phyloP scores from a whole-genome alignment of 2,797 vertebrate species.

The Chromobotia macracanthus region DNA sequence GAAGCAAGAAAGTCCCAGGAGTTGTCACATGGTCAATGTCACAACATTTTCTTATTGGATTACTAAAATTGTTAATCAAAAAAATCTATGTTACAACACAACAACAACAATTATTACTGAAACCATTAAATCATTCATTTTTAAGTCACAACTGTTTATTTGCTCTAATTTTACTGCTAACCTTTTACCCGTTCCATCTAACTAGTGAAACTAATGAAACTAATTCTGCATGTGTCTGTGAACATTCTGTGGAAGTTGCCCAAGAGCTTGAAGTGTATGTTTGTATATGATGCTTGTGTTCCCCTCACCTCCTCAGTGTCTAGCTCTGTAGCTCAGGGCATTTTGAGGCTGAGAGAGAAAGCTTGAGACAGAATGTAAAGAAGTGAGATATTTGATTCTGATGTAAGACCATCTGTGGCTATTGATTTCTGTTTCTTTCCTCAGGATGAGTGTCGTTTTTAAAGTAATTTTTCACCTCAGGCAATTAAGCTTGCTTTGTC shows the following conservation, averaged over 20 bases:
- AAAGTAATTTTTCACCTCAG: slow-evolving; percentile 41
- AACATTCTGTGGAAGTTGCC: background rate
- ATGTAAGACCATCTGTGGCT: slow-evolving; percentile 51
- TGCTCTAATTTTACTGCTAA: background rate
- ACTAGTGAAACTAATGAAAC: background rate
- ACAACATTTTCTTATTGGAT: background rate
- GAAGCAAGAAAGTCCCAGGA: background rate
- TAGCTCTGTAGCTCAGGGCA: slow-evolving; percentile 43
- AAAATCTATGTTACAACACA: too few relatives aligned
- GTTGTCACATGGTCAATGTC: background rate
- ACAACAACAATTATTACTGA: too few relatives aligned
- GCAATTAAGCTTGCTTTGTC: slow-evolving; percentile 18
- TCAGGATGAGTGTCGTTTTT: slow-evolving; percentile 26
- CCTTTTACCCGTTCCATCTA: slow-evolving; percentile 10
- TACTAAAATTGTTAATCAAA: too few relatives aligned
- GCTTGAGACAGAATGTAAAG: slow-evolving; percentile 50
- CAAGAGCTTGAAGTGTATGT: slow-evolving; percentile 18
- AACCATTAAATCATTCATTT: too few relatives aligned
- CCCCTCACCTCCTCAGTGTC: background rate
- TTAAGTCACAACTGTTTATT: too few relatives aligned
- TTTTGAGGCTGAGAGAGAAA: slow-evolving; percentile 35
- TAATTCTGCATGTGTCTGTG: background rate
- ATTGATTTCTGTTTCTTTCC: slow-evolving; percentile 54
- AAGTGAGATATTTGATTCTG: slow-evolving; percentile 53
- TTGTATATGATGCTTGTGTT: slow-evolving; percentile 16